Evolutionary conservation across 2,888 invertebrate genomes (phyloP).

Genomic region (Acrocyrtus sp.): DNA sequence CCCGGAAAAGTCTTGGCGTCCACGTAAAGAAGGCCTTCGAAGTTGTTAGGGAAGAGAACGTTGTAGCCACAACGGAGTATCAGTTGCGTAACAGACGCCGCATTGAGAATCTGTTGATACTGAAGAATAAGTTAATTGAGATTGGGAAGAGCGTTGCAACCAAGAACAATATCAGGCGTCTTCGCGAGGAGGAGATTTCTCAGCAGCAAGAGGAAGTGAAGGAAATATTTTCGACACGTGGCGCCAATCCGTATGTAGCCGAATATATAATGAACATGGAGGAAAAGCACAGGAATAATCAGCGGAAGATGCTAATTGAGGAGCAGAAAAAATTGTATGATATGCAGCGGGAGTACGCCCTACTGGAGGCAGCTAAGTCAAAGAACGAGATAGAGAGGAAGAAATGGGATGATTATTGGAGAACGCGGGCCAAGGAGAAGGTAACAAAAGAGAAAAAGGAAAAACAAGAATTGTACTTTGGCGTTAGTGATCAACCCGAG

Average conservation of each 20-base stretch:
- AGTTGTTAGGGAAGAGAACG: conserved; percentile 18
- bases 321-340: conserved; percentile 36
- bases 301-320: conserved; percentile 45
- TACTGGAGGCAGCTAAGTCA: conserved; percentile 27
- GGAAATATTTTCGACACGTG: conserved; percentile 31
- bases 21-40: conserved; percentile 37
- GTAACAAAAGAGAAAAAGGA: conserved; percentile 20
- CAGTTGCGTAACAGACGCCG: conserved; percentile 39
- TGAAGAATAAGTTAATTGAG: conserved; percentile 46
- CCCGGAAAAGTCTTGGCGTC: conserved; percentile 23
- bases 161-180: conserved; percentile 22
- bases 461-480: conserved; percentile 33
- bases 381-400: conserved; percentile 28
- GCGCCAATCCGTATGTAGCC: conserved; percentile 54
- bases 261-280: conserved; percentile 45
- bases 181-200: conserved; percentile 19
- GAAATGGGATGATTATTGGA: conserved; percentile 55
- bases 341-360: conserved; percentile 36
- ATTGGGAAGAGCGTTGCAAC: conserved; percentile 30
- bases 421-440: conserved; percentile 30
- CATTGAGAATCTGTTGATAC: conserved; percentile 20
- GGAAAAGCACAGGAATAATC: conserved; percentile 30
- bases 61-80: conserved; percentile 8
- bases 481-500: no score
- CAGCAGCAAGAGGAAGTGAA: conserved; percentile 29